Evolutionary conservation across 2,888 invertebrate genomes (phyloP).

Genomic region (Geophilus truncorum): DNA sequence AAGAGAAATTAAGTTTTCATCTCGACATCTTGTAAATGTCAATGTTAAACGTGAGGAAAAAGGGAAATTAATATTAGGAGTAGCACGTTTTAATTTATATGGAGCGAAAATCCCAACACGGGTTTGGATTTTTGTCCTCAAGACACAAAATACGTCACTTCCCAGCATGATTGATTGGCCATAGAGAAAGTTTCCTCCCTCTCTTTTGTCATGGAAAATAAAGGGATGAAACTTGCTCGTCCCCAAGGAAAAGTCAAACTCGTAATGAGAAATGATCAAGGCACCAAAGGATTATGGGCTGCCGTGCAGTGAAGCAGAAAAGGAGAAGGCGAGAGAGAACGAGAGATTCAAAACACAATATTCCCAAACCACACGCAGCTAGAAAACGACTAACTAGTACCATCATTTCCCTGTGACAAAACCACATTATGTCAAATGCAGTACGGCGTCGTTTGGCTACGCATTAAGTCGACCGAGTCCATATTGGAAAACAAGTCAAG

Average conservation of each 20-base stretch:
- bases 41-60: not conserved
- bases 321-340: not conserved
- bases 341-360: constrained; percentile 14
- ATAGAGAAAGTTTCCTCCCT: not conserved
- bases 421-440: not conserved
- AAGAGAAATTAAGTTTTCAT: not conserved
- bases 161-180: not conserved
- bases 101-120: not conserved
- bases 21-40: not conserved
- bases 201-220: constrained; percentile 20
- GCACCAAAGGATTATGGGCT: constrained; percentile 12
- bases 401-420: not conserved
- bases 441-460: not conserved
- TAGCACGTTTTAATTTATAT: not conserved
- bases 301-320: not conserved
- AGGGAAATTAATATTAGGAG: not conserved
- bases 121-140: not conserved
- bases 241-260: constrained; percentile 16
- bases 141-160: not conserved
- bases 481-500: not conserved
- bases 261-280: constrained; percentile 20
- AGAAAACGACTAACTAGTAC: constrained; percentile 12
- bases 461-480: not conserved
- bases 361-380: constrained; percentile 7
- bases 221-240: constrained; percentile 19